Base-by-base conservation (phyloP, 2,113 vertebrate species). In the Paracanthobrama guichenoti region DNA sequence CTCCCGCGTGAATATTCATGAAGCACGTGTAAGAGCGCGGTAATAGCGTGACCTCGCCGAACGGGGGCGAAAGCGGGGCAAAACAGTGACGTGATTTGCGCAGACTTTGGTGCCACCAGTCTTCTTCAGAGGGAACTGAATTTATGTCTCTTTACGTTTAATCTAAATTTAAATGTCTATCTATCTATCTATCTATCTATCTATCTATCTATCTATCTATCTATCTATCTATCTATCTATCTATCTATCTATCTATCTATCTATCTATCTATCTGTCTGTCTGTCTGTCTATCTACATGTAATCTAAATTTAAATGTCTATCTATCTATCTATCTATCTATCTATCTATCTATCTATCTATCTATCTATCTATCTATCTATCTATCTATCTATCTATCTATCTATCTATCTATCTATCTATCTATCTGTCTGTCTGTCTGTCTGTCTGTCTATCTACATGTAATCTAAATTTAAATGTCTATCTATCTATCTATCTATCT, bases 101-200 rank as follows among this genome's bases (percentile, higher is more conserved):
- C 74, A 92, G 91, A 90, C 93, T 94, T 87, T 94, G 92, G 93
- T 93, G 94, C 94, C 94, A 91, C 93, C 94, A 90, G 91, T 89
- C 93, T 92, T 18, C 85, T 75, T 55, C 57, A 72, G 75, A 85
- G 28, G 91, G 93, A 92, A 94, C 62, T 93, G 90, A 85, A 71
- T 14, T 67, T 76, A 75, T 64, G 22, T 57, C 10, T 3, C 35
- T 35, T 35, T 35, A 35, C 35, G 3, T 3, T 35, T 3, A 4
- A 4, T 35, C 60, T 64, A 28, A n/a, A n/a, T n/a, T n/a, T n/a
- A n/a, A n/a, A n/a, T n/a, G n/a, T 62, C 59, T 26, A 62, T 62
- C 59, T 62, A 62, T 62, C 24, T 62, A 62, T 62, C 59, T 62
- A 26, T 62, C 59, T 62, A 62, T 64, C 60, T 64, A 64, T 64